phyloP scores from a whole-genome alignment of 2,888 invertebrate genomes.

The Stenodera caucasica region DNA sequence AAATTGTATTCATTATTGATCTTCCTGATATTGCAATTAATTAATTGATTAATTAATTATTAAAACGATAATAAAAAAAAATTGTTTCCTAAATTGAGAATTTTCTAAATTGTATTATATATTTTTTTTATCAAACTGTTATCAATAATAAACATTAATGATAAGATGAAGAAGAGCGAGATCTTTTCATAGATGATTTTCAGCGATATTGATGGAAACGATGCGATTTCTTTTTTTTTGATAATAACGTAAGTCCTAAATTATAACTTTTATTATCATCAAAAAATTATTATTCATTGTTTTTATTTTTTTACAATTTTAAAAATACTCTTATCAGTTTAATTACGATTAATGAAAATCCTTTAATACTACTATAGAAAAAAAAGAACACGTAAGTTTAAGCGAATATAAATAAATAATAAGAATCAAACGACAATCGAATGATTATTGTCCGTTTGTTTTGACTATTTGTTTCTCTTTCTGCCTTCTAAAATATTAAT shows the following conservation, averaged over 20 bases:
- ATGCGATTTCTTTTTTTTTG: not conserved
- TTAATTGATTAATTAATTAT: no score
- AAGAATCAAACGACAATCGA: not conserved
- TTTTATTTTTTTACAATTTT: no score
- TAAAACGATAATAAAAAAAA: conserved; percentile 11
- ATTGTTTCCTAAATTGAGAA: not conserved
- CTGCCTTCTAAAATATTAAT: not conserved
- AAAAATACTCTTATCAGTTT: no score
- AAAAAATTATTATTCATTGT: no score
- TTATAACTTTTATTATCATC: no score
- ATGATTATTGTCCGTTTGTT: not conserved
- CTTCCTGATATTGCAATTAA: conserved; percentile 5
- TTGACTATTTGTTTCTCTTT: no score
- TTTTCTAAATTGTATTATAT: no score
- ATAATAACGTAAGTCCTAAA: no score
- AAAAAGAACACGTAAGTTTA: not conserved
- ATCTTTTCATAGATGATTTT: not conserved
- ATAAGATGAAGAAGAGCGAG: not conserved
- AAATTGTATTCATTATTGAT: no score
- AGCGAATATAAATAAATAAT: not conserved
- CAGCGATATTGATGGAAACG: not conserved
- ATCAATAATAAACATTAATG: not conserved
- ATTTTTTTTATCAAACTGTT: not conserved
- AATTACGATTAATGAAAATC: no score
- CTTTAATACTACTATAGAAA: no score